Percentiles rank a stretch among this genome's conserved stretches.
These are phyloP conservation scores for Eristalis arbustorum DNA, from an alignment of 2,888 invertebrate genomes.

Conservation along the genomic window DNA sequence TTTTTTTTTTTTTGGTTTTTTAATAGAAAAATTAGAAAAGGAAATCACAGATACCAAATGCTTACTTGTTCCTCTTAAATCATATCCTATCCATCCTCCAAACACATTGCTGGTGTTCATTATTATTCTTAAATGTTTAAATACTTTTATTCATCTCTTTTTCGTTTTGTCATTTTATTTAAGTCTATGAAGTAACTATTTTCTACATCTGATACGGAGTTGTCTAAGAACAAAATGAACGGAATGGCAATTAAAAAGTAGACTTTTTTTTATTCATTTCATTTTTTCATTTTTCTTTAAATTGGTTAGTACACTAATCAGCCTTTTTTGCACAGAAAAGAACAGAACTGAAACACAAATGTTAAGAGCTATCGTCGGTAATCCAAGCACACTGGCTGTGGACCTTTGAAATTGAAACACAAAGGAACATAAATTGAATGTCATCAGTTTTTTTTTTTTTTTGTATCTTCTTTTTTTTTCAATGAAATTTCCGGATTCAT, in stretches of 20 bases:
- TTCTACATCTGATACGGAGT: constrained; percentile 18
- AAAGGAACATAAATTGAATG: constrained; percentile 3
- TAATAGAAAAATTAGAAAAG: constrained; percentile 39
- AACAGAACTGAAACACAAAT: constrained; percentile 12
- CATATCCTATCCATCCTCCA: constrained; percentile 47
- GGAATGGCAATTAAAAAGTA: not conserved
- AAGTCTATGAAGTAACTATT: constrained; percentile 15
- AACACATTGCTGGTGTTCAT: constrained; percentile 5
- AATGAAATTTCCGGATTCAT: constrained; percentile 72
- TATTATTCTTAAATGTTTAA: constrained; percentile 5
- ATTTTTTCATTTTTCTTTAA: constrained; percentile 7
- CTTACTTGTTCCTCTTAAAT: constrained; percentile 55
- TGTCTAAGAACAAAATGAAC: constrained; percentile 9
- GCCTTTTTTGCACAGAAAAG: constrained; percentile 59
- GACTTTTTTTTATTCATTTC: not conserved
- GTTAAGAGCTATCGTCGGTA: constrained; percentile 10
- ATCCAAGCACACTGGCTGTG: constrained; percentile 27
- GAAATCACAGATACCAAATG: constrained; percentile 69
- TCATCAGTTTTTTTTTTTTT: constrained; percentile 8
- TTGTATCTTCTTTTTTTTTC: not conserved
- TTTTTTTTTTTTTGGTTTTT: not conserved
- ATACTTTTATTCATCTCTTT: not conserved
- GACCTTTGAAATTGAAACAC: constrained; percentile 52
- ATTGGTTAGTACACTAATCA: constrained; percentile 62
- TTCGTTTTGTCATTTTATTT: not conserved